Conservation (phyloP, 2,888 invertebrate species). For the Rhynchonema sp. region DNA sequence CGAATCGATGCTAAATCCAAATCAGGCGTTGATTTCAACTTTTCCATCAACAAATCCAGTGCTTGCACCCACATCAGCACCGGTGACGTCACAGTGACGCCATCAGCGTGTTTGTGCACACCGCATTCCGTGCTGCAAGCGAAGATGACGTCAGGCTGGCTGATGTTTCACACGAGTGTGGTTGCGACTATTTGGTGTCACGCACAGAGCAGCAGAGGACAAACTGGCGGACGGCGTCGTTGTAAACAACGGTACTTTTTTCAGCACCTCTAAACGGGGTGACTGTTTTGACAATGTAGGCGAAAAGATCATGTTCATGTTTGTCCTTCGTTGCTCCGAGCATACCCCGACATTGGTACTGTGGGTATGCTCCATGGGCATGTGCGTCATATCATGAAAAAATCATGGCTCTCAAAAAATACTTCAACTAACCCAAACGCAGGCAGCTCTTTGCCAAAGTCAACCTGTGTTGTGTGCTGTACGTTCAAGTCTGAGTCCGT, state of each 20-base stretch:
- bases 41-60: constrained; percentile 67
- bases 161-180: no score
- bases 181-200: no score
- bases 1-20: constrained; percentile 62
- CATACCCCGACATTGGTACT: no score
- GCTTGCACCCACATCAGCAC: constrained; percentile 89
- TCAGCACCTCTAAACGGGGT: neutral
- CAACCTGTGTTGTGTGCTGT: constrained; percentile 57
- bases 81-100: constrained; percentile 38
- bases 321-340: no score
- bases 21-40: constrained; percentile 50
- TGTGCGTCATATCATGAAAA: constrained; percentile 10
- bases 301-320: no score
- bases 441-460: constrained; percentile 77
- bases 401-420: neutral
- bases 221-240: no score
- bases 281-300: no score
- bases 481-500: constrained; percentile 52
- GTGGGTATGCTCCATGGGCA: no score
- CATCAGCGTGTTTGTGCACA: constrained; percentile 26
- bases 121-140: constrained; percentile 26
- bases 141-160: constrained; percentile 7
- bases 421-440: constrained; percentile 51
- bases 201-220: no score
- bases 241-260: neutral